A percentile compares a stretch with the other conserved stretches of the same genome.
Conservation (phyloP, 2,113 vertebrate species). For the Grus americana region DNA sequence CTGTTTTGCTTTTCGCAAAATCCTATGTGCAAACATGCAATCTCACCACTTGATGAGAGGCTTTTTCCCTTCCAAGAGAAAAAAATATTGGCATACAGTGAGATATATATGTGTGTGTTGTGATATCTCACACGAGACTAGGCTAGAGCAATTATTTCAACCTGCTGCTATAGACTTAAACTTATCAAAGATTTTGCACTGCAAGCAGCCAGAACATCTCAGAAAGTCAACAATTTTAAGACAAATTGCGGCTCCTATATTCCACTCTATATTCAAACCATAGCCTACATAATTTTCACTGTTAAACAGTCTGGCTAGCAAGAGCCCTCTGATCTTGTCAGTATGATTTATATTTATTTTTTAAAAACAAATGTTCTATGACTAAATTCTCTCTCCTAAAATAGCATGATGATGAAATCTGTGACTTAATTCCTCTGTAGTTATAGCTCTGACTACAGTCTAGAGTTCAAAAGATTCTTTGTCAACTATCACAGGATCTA, state of each 20-base stretch:
- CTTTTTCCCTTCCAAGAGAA: background rate
- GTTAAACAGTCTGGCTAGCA: background rate
- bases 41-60: background rate
- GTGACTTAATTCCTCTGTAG: background rate
- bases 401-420: background rate
- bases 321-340: background rate
- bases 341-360: background rate
- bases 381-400: slow-evolving; percentile 31
- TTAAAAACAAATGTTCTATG: background rate
- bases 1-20: background rate
- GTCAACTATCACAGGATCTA: background rate
- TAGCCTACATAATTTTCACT: background rate
- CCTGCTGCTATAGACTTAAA: background rate
- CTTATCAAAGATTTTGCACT: background rate
- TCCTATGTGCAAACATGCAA: background rate
- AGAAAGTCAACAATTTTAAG: slow-evolving; percentile 8
- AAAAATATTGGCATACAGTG: background rate
- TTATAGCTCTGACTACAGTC: background rate
- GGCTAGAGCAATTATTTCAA: background rate
- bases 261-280: background rate
- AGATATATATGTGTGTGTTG: background rate
- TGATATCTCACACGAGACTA: background rate
- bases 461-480: slow-evolving; percentile 3
- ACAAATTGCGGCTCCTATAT: background rate
- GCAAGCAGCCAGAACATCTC: background rate